Evolutionary conservation across 2,888 invertebrate genomes (phyloP).

Genomic region (Agrotis exclamationis): DNA sequence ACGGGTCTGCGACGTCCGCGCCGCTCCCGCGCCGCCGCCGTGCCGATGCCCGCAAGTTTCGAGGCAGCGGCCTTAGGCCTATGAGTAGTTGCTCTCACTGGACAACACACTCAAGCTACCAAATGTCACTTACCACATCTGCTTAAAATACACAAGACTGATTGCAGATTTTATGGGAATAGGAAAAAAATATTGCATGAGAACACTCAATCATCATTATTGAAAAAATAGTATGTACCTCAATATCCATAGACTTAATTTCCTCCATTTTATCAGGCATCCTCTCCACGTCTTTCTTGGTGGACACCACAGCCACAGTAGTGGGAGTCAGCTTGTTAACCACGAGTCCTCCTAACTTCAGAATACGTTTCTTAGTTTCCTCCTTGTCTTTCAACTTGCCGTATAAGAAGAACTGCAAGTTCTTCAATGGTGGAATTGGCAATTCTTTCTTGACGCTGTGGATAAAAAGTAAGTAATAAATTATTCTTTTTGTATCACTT

Average conservation of each 20-base stretch:
- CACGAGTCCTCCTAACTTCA: conserved; percentile 95
- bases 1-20: too few species aligned
- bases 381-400: conserved; percentile 92
- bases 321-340: conserved; percentile 92
- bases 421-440: conserved; percentile 93
- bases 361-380: conserved; percentile 93
- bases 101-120: too few species aligned
- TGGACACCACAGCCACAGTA: conserved; percentile 95
- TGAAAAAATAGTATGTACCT: conserved; percentile 88
- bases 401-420: conserved; percentile 94
- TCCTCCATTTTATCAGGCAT: conserved; percentile 92
- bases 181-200: too few species aligned
- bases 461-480: conserved; percentile 16
- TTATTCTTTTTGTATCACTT: too few species aligned
- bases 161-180: too few species aligned
- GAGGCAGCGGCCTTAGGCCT: too few species aligned
- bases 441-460: conserved; percentile 92
- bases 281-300: conserved; percentile 93
- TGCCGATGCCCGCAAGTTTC: too few species aligned
- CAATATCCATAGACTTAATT: conserved; percentile 93
- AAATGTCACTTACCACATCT: too few species aligned
- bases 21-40: too few species aligned
- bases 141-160: too few species aligned
- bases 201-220: too few species aligned
- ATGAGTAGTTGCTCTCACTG: too few species aligned